Conservation (phyloP, 2,888 invertebrate genomes). For the Andrena bicolor region DNA sequence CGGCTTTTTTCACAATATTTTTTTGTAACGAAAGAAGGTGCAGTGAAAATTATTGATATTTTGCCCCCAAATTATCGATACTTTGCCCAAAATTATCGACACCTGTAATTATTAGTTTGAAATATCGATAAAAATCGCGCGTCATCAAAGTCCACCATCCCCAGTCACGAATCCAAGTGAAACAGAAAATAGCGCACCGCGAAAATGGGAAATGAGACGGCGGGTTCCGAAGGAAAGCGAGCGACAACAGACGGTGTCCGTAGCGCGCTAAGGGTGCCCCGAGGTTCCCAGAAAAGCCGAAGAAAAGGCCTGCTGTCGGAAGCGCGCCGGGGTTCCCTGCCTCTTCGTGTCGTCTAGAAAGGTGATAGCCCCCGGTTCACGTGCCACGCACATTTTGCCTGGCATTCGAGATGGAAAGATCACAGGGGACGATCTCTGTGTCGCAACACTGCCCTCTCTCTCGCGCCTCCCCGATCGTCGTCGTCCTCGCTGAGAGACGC, state of each 20-base stretch:
- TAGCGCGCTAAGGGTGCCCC: slow-evolving; percentile 1
- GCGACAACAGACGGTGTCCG: slow-evolving; percentile 53
- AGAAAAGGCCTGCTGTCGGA: slow-evolving; percentile 31
- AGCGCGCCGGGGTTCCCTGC: slow-evolving; percentile 8
- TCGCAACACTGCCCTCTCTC: slow-evolving; percentile 43
- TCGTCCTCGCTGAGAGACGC: slow-evolving; percentile 33
- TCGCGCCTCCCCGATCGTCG: slow-evolving; percentile 32
- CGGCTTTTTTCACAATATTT: no score
- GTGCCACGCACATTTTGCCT: slow-evolving; percentile 66
- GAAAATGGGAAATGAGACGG: slow-evolving; percentile 14
- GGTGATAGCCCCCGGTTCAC: slow-evolving; percentile 62
- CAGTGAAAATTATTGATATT: no score
- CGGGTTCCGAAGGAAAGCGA: background rate
- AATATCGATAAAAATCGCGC: background rate
- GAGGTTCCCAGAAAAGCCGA: slow-evolving; percentile 49
- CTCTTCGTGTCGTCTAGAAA: slow-evolving; percentile 46
- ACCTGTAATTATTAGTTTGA: no score
- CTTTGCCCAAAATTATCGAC: no score
- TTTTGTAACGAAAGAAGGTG: no score
- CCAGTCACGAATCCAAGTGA: background rate
- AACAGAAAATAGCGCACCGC: background rate
- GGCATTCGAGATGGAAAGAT: slow-evolving; percentile 53
- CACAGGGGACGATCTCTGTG: slow-evolving; percentile 59
- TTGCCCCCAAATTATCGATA: no score
- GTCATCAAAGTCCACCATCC: background rate